Conservation (phyloP, 1,140 invertebrate species). For the Aradophagus sp. region DNA sequence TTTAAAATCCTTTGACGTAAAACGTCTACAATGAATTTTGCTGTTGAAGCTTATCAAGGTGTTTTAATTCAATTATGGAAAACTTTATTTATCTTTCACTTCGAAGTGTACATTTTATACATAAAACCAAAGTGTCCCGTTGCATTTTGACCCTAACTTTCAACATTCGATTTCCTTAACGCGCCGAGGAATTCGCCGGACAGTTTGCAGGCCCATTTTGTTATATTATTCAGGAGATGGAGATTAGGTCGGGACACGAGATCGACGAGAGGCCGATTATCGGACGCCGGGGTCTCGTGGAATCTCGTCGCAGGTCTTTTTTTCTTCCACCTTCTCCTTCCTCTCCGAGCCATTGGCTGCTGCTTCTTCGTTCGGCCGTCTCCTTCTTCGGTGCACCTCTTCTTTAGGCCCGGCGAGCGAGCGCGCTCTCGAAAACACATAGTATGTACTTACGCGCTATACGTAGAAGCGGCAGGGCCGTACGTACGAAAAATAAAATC, state of each 20-base stretch:
- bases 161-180: too few species aligned
- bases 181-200: slow-evolving; percentile 23
- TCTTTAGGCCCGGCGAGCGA: slow-evolving; percentile 15
- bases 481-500: slow-evolving; percentile 9
- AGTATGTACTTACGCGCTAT: slow-evolving; percentile 30
- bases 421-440: slow-evolving; percentile 39
- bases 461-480: slow-evolving; percentile 12
- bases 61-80: too few species aligned
- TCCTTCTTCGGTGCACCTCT: slow-evolving; percentile 27
- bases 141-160: too few species aligned
- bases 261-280: slow-evolving; percentile 48
- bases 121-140: not conserved
- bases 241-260: slow-evolving; percentile 46
- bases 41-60: too few species aligned
- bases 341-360: too few species aligned
- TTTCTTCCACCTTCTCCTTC: slow-evolving; percentile 8
- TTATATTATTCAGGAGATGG: slow-evolving; percentile 47
- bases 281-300: slow-evolving; percentile 24
- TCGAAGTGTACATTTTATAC: too few species aligned
- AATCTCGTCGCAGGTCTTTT: slow-evolving; percentile 37
- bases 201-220: slow-evolving; percentile 5
- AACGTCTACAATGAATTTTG: too few species aligned
- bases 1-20: too few species aligned
- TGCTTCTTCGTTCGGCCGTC: not conserved
- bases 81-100: too few species aligned